Base-by-base conservation (phyloP, 2,113 vertebrate genomes). In the Turnix velox region DNA sequence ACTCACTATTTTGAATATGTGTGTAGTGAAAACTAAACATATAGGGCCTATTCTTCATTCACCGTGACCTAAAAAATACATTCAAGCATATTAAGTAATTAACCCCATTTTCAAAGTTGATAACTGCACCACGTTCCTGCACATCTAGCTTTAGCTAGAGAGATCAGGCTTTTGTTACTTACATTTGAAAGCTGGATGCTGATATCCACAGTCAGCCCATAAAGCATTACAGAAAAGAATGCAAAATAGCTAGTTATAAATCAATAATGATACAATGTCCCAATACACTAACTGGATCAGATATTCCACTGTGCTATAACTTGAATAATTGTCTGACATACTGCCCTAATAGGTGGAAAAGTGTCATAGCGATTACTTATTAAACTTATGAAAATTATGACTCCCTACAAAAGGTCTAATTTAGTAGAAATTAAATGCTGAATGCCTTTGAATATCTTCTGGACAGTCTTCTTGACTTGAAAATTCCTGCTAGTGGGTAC, bases 181-280 rank as follows among this genome's bases (percentile, higher is more conserved):
- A 12, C 1, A 28, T 66, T 49, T 71, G 55, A 67, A 91, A 71
- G 30, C 18, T 59, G 6, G 25, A 31, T 72, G 20, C 7, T 75
- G 22, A 73, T 67, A 72, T 19, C 40, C 28, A 23, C 9, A 63
- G 46, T 30, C 35, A 84, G 3, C 7, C 18, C n/a, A 87, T 18
- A 80, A 25, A 3, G 61, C 72, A 86, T 43, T 69, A 48, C 12
- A 61, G 12, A 52, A 55, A 67, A 88, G 12, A 88, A 67, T 39
- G 17, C 83, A n/a, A 90, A 77, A 65, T 42, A 69, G 24, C 42
- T 71, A 67, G 14, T 72, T 61, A 48, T 65, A 61, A 81, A 88
- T 68, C 18, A 49, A 18, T 82, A 82, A 83, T 11, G 6, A 66
- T 37, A 35, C 35, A 18, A 9, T 19, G 12, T 61, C 19, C 16